A percentile compares a stretch with the other conserved stretches of the same genome.
phyloP scores from a whole-genome alignment of 2,113 vertebrate species.

The Pseudopipra pipra region DNA sequence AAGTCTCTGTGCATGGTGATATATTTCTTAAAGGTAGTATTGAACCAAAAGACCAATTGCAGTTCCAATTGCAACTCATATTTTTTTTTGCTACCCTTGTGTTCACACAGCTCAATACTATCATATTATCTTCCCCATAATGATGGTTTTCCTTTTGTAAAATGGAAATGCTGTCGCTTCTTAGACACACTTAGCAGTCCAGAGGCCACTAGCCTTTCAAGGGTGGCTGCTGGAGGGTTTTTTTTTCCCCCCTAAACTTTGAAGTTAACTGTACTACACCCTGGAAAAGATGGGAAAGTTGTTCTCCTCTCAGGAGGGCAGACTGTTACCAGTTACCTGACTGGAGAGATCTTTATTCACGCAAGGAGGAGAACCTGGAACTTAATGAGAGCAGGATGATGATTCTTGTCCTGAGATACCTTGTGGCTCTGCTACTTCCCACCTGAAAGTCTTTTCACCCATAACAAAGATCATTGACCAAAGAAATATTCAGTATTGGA shows the following conservation, averaged over 20 bases:
- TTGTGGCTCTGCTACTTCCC: background rate
- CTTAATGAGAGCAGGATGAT: background rate
- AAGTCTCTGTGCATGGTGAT: background rate
- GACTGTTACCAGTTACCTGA: background rate
- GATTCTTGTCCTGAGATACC: background rate
- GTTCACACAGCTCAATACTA: background rate
- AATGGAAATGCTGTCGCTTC: background rate
- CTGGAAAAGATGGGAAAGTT: background rate
- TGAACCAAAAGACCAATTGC: background rate
- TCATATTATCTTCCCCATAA: background rate
- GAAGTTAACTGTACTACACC: background rate
- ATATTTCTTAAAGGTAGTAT: background rate
- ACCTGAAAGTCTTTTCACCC: background rate
- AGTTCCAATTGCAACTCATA: background rate
- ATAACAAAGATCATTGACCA: accelerated
- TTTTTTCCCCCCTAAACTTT: background rate
- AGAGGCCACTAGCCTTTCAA: background rate
- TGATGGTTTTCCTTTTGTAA: background rate
- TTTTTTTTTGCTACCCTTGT: background rate
- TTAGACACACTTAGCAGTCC: background rate
- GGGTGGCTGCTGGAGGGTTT: background rate
- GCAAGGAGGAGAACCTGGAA: background rate
- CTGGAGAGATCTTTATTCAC: background rate
- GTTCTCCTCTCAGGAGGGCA: background rate
- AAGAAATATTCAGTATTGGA: background rate